phyloP scores from a whole-genome alignment of 2,888 invertebrate species.

The Agrenia bidenticulata region DNA sequence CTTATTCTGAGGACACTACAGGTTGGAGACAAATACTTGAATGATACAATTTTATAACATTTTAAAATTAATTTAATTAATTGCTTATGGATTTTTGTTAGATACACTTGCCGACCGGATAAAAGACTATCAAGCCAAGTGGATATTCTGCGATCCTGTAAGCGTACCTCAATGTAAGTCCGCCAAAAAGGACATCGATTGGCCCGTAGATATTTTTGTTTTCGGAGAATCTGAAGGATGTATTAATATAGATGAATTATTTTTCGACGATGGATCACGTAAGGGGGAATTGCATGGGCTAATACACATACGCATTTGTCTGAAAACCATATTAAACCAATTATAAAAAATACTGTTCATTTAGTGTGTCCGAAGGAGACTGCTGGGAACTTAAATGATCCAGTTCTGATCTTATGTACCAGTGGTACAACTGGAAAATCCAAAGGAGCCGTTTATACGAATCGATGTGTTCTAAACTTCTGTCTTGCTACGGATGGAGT shows the following conservation, averaged over 20 bases:
- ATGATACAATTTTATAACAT: neutral
- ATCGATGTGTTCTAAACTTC: conserved; percentile 44
- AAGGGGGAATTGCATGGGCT: conserved; percentile 7
- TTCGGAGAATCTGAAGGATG: conserved; percentile 41
- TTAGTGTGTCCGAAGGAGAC: conserved; percentile 39
- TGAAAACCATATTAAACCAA: neutral
- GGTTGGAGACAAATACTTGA: conserved; percentile 18
- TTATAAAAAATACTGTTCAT: too few species aligned
- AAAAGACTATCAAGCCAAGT: conserved; percentile 45
- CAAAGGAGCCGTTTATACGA: conserved; percentile 51
- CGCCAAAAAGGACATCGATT: conserved; percentile 34
- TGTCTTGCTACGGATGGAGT: conserved; percentile 46
- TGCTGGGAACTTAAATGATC: conserved; percentile 42
- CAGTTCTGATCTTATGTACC: conserved; percentile 46
- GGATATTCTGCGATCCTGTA: conserved; percentile 45
- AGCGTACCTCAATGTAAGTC: conserved; percentile 39
- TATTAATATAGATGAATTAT: conserved; percentile 40
- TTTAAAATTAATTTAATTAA: too few species aligned
- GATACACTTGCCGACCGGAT: conserved; percentile 43
- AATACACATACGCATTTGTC: neutral
- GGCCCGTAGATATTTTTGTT: conserved; percentile 48
- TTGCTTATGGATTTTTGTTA: too few species aligned
- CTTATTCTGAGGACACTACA: conserved; percentile 49
- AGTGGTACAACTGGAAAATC: conserved; percentile 42
- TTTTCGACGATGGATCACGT: conserved; percentile 47